Evolutionary conservation across 1,140 invertebrate genomes (phyloP).

Genomic region (Pseudomyrmex dendroicus): DNA sequence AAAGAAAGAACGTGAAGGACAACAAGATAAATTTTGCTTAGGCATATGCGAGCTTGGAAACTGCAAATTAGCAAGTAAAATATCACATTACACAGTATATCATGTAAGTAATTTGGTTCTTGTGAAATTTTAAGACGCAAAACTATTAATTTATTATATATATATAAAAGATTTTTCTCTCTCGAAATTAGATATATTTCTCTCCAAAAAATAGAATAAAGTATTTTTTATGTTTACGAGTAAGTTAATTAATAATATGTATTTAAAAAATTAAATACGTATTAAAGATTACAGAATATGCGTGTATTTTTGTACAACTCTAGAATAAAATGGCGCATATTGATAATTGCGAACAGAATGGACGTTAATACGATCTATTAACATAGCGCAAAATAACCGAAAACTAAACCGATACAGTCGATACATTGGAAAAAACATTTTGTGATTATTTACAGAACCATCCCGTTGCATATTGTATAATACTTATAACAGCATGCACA

Average conservation of each 20-base stretch:
- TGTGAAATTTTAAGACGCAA: not conserved
- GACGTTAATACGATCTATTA: not conserved
- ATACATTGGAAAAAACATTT: not conserved
- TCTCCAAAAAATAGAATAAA: not conserved
- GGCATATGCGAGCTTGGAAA: not conserved
- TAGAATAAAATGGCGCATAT: not conserved
- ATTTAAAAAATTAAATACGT: no score
- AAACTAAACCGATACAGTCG: conserved; percentile 3
- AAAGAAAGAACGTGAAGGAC: not conserved
- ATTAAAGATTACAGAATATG: no score
- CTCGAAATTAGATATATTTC: not conserved
- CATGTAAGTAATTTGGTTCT: not conserved
- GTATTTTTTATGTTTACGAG: not conserved
- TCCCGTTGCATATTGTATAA: conserved; percentile 19
- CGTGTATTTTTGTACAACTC: not conserved
- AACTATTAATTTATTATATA: not conserved
- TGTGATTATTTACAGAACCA: conserved; percentile 15
- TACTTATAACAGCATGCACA: conserved; percentile 28
- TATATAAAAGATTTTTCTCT: not conserved
- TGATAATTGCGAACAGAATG: no score
- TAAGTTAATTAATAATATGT: no score
- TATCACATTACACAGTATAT: not conserved
- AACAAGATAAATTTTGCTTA: conserved; percentile 30
- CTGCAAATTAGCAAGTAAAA: conserved; percentile 14
- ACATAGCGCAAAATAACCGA: conserved; percentile 1